Conservation (phyloP, 1,140 invertebrate genomes). For the Chlorops oryzae region DNA sequence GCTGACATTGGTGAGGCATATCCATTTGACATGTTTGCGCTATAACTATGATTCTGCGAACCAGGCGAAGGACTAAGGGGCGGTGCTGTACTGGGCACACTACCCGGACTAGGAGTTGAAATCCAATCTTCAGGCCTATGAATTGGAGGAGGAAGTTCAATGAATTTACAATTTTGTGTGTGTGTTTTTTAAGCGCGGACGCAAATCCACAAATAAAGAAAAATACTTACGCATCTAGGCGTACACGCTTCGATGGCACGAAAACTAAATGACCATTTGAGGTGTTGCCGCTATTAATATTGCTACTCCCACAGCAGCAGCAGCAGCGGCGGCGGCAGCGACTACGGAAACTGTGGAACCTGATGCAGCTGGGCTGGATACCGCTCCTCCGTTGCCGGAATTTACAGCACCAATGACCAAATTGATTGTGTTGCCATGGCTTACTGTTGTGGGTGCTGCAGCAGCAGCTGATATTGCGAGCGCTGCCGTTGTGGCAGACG, state of each 20-base stretch:
- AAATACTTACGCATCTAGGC: slow-evolving; percentile 40
- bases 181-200: neutral
- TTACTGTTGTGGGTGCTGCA: slow-evolving; percentile 9
- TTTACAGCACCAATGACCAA: slow-evolving; percentile 7
- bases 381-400: neutral
- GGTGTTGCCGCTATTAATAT: neutral
- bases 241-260: slow-evolving; percentile 33
- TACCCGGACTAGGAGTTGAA: slow-evolving; percentile 53
- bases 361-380: neutral
- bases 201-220: no score
- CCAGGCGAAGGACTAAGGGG: slow-evolving; percentile 57
- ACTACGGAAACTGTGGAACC: neutral
- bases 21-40: slow-evolving; percentile 62
- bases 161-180: neutral
- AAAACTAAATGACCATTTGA: slow-evolving; percentile 35
- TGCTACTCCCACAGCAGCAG: slow-evolving; percentile 14
- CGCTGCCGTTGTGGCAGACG: slow-evolving; percentile 23
- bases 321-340: slow-evolving; percentile 8
- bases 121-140: slow-evolving; percentile 57
- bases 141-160: neutral
- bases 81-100: slow-evolving; percentile 55
- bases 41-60: slow-evolving; percentile 52
- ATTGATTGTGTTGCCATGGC: slow-evolving; percentile 10
- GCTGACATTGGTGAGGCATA: slow-evolving; percentile 78
- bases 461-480: slow-evolving; percentile 11